These are phyloP conservation scores for Mormyrus lacerda DNA, from an alignment of 2,113 vertebrate genomes.

Conservation along the genomic window DNA sequence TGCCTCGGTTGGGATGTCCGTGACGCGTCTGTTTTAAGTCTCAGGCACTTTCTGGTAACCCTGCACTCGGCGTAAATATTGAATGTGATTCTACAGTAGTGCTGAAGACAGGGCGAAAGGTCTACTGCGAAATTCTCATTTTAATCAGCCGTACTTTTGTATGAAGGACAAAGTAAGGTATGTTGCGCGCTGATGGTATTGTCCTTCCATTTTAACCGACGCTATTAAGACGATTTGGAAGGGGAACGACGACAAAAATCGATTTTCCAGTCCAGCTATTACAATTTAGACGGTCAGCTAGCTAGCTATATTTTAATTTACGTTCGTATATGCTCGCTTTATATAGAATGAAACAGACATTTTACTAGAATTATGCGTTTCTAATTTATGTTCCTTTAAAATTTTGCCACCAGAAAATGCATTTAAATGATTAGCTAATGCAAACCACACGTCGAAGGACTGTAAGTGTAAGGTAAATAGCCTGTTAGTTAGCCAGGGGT, in stretches of 20 bases:
- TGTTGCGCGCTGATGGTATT: background rate
- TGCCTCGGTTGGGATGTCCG: background rate
- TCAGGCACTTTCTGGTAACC: background rate
- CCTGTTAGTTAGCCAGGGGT: background rate
- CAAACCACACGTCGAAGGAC: background rate
- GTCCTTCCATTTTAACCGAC: background rate
- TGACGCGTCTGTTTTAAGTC: background rate
- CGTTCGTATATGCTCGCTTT: background rate
- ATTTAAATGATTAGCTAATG: background rate
- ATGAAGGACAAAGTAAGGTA: conserved; percentile 34
- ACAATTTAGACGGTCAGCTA: background rate
- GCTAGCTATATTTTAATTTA: background rate
- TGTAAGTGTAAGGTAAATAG: background rate
- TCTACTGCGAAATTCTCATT: background rate
- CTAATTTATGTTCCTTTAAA: background rate
- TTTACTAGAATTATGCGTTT: background rate
- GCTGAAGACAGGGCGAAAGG: background rate
- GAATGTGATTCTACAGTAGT: background rate
- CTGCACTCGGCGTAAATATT: conserved; percentile 15
- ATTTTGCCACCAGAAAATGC: background rate
- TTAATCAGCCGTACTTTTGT: conserved; percentile 19
- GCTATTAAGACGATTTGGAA: background rate
- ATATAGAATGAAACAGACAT: background rate
- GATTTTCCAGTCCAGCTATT: background rate
- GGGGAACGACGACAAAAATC: background rate